These are phyloP conservation scores for Bimastos eiseni DNA, from an alignment of 2,888 invertebrate genomes.

Conservation along the genomic window DNA sequence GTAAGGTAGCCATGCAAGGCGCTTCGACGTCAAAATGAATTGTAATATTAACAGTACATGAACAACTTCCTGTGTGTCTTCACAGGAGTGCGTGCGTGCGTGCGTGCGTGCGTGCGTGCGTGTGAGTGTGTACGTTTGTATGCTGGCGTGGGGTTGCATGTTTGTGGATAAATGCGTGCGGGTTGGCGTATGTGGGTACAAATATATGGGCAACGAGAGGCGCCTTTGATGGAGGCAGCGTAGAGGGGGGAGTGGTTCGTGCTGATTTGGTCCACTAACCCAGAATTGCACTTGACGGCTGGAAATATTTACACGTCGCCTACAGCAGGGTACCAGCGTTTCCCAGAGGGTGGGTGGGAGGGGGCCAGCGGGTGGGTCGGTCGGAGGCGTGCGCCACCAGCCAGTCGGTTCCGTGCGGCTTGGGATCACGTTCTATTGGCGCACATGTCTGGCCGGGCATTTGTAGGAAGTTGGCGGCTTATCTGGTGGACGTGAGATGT, in stretches of 20 bases:
- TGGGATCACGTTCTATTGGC: background rate
- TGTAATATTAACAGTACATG: too few relatives aligned
- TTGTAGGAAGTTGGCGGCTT: background rate
- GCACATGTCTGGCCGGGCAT: background rate
- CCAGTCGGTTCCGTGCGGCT: background rate
- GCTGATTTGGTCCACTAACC: background rate
- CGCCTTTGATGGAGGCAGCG: background rate
- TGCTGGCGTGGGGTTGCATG: background rate
- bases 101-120: too few relatives aligned
- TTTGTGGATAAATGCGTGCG: too few relatives aligned
- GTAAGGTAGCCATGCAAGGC: too few relatives aligned
- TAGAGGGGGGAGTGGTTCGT: background rate
- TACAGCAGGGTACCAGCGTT: background rate
- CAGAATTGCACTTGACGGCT: background rate
- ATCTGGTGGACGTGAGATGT: background rate
- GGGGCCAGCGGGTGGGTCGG: background rate
- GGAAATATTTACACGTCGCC: background rate
- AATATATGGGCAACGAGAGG: background rate
- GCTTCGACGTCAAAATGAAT: too few relatives aligned
- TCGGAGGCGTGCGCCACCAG: background rate
- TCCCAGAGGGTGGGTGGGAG: background rate
- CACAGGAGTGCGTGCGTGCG: background rate
- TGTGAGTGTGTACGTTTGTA: background rate
- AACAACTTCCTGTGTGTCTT: background rate
- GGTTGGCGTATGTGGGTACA: too few relatives aligned